A percentile compares a stretch with the other conserved stretches of the same genome.
phyloP scores from a whole-genome alignment of 2,888 invertebrate species.

The Neria commutata region DNA sequence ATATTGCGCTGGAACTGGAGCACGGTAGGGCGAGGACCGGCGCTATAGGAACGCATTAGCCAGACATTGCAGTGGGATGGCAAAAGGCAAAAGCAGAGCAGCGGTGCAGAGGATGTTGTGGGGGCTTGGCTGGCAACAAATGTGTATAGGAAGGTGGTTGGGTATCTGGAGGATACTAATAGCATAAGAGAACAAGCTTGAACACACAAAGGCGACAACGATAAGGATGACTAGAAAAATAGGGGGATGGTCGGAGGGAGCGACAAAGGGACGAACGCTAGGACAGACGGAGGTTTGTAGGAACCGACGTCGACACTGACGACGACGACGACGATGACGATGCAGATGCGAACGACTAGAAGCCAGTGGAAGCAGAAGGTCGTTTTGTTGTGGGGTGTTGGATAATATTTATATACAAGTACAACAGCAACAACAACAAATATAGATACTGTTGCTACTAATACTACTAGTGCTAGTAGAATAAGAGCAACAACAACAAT shows the following conservation, averaged over 20 bases:
- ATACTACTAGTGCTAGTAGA: too few species aligned
- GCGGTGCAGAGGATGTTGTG: background rate
- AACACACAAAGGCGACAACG: background rate
- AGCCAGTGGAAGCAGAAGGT: background rate
- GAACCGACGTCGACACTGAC: background rate
- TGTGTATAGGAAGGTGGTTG: too few species aligned
- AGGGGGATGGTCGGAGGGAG: background rate
- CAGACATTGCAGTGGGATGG: too few species aligned
- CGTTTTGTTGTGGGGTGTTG: too few species aligned
- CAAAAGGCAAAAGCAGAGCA: too few species aligned
- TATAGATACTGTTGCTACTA: too few species aligned
- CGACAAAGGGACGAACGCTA: background rate
- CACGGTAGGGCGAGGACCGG: background rate
- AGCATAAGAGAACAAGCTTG: conserved; percentile 12
- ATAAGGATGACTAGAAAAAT: background rate
- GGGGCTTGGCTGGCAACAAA: conserved; percentile 38
- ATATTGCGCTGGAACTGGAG: background rate
- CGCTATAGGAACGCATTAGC: too few species aligned
- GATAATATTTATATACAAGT: too few species aligned
- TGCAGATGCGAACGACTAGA: background rate
- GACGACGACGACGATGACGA: background rate
- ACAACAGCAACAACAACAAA: too few species aligned
- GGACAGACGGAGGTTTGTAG: background rate
- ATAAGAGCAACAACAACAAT: background rate
- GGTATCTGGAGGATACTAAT: conserved; percentile 45